Conservation (phyloP, 2,888 invertebrate species). For the Eudemis profundana region DNA sequence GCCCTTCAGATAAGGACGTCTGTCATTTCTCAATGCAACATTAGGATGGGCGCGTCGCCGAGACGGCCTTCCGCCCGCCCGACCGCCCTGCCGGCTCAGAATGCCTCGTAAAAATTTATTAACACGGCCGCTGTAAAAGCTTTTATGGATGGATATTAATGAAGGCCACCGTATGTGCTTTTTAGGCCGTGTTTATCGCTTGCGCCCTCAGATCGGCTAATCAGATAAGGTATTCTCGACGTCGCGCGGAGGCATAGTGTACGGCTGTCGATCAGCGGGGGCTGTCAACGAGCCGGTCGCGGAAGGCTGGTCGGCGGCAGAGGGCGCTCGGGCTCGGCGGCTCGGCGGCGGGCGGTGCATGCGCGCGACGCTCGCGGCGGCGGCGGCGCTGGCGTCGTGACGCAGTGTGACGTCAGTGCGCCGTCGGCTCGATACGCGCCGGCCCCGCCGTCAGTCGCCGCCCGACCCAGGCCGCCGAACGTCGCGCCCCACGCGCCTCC, state of each 20-base stretch:
- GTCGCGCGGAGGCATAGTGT: constrained; percentile 54
- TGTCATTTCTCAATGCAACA: constrained; percentile 59
- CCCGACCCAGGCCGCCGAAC: constrained; percentile 81
- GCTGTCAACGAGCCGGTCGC: constrained; percentile 77
- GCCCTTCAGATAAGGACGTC: constrained; percentile 57
- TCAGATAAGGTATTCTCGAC: constrained; percentile 46
- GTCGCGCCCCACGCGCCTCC: constrained; percentile 78
- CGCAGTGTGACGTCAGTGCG: constrained; percentile 90
- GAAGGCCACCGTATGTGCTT: constrained; percentile 42
- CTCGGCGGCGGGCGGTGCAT: constrained; percentile 73
- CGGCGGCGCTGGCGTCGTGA: constrained; percentile 84
- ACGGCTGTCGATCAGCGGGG: constrained; percentile 67
- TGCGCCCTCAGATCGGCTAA: constrained; percentile 37
- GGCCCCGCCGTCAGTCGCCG: constrained; percentile 86
- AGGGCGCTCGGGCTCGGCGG: constrained; percentile 56
- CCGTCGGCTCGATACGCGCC: constrained; percentile 88
- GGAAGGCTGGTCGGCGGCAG: constrained; percentile 61
- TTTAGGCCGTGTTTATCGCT: constrained; percentile 32
- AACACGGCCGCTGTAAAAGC: constrained; percentile 50
- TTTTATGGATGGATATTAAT: constrained; percentile 48
- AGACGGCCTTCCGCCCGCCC: constrained; percentile 62
- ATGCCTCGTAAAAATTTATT: constrained; percentile 61
- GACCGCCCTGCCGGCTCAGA: constrained; percentile 55
- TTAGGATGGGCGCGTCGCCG: constrained; percentile 57
- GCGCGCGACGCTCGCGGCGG: constrained; percentile 64